Base-by-base conservation (phyloP, 1,140 invertebrate genomes). In the Leptinotarsa texana region DNA sequence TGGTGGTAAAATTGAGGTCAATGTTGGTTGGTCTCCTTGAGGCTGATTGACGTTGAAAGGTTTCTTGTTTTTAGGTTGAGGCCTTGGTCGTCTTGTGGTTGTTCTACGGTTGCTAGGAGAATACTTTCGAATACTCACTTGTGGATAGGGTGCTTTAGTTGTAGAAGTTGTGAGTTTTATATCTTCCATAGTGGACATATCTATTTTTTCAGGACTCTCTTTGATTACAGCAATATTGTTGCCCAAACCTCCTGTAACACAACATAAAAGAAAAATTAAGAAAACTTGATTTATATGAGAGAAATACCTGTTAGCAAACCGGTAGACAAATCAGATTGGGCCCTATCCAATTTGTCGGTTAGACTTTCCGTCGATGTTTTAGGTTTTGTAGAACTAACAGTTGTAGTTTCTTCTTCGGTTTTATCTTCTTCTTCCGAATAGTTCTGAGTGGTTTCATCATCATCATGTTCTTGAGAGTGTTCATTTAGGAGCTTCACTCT, bases 271-370 rank as follows among this genome's bases (percentile, higher is more conserved):
- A 68, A 49, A 63, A 24, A 71, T 24, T 4, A 73, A 21, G 68
- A 27, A 42, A 24, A 27, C 27, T 63, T 42, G 2, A 42, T 42
- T 42, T 11, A 42, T 42, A 11, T 69, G 6, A 48, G 5, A 47
- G 13, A 69, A 15, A 15, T 73, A 62, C 92, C 91, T 2, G 89
- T 90, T 3, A 95, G 84, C 63, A 95, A 89, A 68, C 91, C 92
- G 81, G 91, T 93, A 0, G 92, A 93, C 33, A 95, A 83, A 83
- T 94, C 93, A 0, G 93, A 95, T 78, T 95, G 93, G 13, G 94
- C 93, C 69, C 92, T 87, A 83, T 95, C 94, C 73, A 95, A 85
- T 84, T 95, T 94, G 78, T 95, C 94, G 76, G 93, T 94, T 49
- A 95, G 92, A 82, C 93, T 95, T 86, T 95, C 94, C 3, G 92